Evolutionary conservation across 2,797 vertebrate genomes (phyloP), one percentile per base, ranked within the genome.

Genomic region (Siniperca scherzeri): DNA sequence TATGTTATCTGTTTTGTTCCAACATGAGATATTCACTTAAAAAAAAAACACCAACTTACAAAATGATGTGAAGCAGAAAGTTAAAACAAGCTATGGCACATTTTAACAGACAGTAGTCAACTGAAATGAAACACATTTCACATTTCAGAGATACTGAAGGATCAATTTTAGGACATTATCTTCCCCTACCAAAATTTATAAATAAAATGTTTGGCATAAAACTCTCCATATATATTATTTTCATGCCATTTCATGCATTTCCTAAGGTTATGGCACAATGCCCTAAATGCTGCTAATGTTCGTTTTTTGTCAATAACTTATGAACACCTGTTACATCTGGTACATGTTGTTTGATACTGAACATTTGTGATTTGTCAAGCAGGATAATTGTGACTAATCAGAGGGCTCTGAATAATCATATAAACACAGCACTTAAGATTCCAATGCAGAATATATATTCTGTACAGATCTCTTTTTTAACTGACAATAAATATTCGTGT

Each of bases 191-290:
- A 69, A 82, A 74, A 56, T 81, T 4, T 81, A 90, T 89, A 91
- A 90, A 89, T 80, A 89, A 70, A 30, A 74, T 66, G 80, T 91
- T 84, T 84, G 77, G 83, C 84, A 88, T 83, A 74, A 78, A 91
- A 86, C 71, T 83, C 64, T 78, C 76, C 57, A 68, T 80, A 88
- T 74, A 84, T 80, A 82, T 87, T 53, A 84, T 85, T 78, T 85
- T 82, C 82, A 86, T 91, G 87, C 81, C 78, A 42, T 73, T 69
- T 91, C 89, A 93, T 93, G 90, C 91, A 88, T 83, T 70, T 86
- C 42, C 53, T 82, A 84, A 74, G 46, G 38, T 78, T 70, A 74
- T 82, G 85, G 78, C 86, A 76, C 27, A 9, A 57, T 9, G 36
- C 74, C 73, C 48, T 81, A 86, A 80, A 83, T 48, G 42, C 76